Conservation (phyloP, 1,140 invertebrate species). For the Ctenoplectra terminalis region DNA sequence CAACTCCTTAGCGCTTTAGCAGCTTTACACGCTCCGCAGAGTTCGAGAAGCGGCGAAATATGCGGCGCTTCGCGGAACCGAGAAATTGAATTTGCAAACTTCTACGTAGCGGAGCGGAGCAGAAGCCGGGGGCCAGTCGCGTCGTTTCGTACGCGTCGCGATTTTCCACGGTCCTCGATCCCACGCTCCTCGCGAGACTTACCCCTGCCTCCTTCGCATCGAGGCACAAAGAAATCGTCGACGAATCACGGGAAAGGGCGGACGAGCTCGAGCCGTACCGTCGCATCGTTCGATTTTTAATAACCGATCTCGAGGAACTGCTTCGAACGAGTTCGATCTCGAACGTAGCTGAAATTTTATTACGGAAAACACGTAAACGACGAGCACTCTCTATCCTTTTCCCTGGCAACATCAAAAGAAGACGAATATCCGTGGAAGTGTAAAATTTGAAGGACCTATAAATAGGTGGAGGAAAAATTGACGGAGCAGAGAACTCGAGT, state of each 20-base stretch:
- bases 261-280: not conserved
- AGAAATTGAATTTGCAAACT: slow-evolving; percentile 71
- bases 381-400: too few species aligned
- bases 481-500: slow-evolving; percentile 17
- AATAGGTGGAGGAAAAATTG: not conserved
- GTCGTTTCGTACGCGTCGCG: slow-evolving; percentile 16
- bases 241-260: not conserved
- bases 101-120: slow-evolving; percentile 42
- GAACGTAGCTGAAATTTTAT: too few species aligned
- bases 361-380: too few species aligned
- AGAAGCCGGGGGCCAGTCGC: slow-evolving; percentile 11
- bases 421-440: not conserved
- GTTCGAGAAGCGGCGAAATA: slow-evolving; percentile 58
- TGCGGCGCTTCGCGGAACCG: slow-evolving; percentile 63
- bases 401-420: not conserved
- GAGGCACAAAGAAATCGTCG: not conserved
- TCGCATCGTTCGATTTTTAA: slow-evolving; percentile 1
- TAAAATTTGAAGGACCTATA: not conserved
- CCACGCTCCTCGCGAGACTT: not conserved
- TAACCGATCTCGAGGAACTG: not conserved
- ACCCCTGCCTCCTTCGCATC: too few species aligned
- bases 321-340: not conserved
- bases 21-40: slow-evolving; percentile 64
- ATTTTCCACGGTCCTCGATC: slow-evolving; percentile 9
- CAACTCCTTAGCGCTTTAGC: slow-evolving; percentile 65